Percentiles rank a stretch among this genome's conserved stretches.
These are phyloP conservation scores for Premnoplex brunnescens DNA, from an alignment of 2,797 vertebrate genomes.

Conservation along the genomic window DNA sequence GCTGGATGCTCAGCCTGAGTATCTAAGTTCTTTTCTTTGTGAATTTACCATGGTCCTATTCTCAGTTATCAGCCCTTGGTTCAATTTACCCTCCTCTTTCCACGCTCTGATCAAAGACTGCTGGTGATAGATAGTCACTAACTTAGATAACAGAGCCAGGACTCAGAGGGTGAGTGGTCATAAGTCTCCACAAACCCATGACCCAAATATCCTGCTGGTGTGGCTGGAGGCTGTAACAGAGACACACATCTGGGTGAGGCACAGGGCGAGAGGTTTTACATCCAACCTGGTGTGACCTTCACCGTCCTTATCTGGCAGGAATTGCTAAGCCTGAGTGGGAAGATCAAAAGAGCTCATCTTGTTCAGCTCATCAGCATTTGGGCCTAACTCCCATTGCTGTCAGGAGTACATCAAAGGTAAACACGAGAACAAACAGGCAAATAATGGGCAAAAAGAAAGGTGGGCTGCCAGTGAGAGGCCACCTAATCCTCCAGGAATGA, in stretches of 20 bases:
- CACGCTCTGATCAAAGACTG: background rate
- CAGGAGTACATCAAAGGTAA: conserved; percentile 38
- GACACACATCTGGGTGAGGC: background rate
- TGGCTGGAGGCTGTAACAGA: background rate
- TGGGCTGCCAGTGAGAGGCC: background rate
- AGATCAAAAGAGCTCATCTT: conserved; percentile 39
- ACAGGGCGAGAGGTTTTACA: background rate
- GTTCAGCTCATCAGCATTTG: background rate
- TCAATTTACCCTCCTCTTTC: background rate
- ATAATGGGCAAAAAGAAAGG: background rate
- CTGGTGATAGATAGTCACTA: background rate
- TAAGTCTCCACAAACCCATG: background rate
- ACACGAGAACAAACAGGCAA: background rate
- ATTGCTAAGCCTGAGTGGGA: background rate
- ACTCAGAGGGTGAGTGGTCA: background rate
- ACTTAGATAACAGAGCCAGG: background rate
- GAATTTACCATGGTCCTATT: background rate
- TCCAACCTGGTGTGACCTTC: background rate
- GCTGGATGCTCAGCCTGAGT: background rate
- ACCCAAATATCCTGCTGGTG: background rate
- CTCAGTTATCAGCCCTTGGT: background rate
- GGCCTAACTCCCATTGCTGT: background rate
- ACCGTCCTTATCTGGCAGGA: conserved; percentile 1
- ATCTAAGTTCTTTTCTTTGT: background rate
- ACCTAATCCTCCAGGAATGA: background rate